Conservation (phyloP, 2,113 vertebrate genomes). For the Pycnonotus jocosus region DNA sequence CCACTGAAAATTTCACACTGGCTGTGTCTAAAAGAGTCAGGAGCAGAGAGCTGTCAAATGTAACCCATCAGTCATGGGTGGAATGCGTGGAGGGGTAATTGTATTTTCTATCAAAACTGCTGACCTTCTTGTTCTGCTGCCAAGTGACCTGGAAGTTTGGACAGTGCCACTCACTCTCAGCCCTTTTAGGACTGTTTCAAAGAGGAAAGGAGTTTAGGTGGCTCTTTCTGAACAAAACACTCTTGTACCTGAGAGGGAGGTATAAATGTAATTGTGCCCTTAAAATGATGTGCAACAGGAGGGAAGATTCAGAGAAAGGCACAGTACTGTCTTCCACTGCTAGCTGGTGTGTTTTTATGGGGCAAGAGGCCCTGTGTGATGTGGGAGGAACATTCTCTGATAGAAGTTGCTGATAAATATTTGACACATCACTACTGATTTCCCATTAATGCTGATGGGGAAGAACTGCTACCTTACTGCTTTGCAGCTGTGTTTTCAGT, state of each 20-base stretch:
- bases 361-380: background rate
- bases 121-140: background rate
- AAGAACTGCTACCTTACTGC: background rate
- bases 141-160: background rate
- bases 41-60: background rate
- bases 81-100: background rate
- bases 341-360: background rate
- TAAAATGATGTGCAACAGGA: background rate
- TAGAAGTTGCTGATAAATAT: background rate
- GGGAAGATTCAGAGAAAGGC: background rate
- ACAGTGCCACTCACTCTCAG: background rate
- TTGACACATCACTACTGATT: background rate
- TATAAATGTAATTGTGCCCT: background rate
- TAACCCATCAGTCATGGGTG: background rate
- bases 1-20: background rate
- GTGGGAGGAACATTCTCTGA: background rate
- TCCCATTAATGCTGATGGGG: background rate
- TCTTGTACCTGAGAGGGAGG: background rate
- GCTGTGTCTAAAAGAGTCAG: background rate
- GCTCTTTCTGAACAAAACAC: background rate
- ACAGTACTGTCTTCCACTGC: background rate
- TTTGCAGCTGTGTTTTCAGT: background rate
- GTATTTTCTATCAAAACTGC: background rate
- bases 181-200: background rate
- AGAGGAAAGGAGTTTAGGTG: background rate